These are phyloP conservation scores for Galerucella calmariensis DNA, from an alignment of 2,888 invertebrate species.

Conservation along the genomic window DNA sequence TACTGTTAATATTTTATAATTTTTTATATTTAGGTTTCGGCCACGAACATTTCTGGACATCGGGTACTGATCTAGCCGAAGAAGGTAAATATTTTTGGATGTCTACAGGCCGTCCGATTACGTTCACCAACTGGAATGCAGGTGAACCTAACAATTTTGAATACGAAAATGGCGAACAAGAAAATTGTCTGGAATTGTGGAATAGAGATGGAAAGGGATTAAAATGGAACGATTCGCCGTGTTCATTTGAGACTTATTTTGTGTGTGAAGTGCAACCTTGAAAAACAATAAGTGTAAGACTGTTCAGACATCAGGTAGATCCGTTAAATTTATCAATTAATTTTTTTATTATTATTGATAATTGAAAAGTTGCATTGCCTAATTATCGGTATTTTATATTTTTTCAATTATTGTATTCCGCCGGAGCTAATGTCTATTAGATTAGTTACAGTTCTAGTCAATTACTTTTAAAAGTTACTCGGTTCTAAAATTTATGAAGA, in stretches of 20 bases:
- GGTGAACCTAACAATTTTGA: slow-evolving; percentile 95
- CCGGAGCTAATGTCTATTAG: background rate
- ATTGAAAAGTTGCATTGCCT: background rate
- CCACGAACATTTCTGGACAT: slow-evolving; percentile 93
- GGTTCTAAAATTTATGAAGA: background rate
- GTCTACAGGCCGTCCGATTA: slow-evolving; percentile 88
- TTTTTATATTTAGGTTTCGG: slow-evolving; percentile 74
- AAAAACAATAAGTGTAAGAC: slow-evolving; percentile 12
- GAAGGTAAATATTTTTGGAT: slow-evolving; percentile 95
- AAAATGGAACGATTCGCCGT: slow-evolving; percentile 94
- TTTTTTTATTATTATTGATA: background rate
- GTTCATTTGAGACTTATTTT: slow-evolving; percentile 92
- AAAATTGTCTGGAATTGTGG: slow-evolving; percentile 92
- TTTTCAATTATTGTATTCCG: background rate
- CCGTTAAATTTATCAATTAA: background rate
- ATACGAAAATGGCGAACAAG: slow-evolving; percentile 92
- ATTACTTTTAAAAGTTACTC: background rate
- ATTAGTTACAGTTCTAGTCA: slow-evolving; percentile 5
- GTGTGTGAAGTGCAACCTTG: slow-evolving; percentile 81
- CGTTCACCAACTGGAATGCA: slow-evolving; percentile 93
- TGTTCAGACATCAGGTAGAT: slow-evolving; percentile 1
- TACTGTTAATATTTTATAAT: background rate
- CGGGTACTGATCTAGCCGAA: slow-evolving; percentile 90
- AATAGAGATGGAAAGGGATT: slow-evolving; percentile 91
- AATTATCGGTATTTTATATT: background rate